Base-by-base conservation (phyloP, 2,797 vertebrate genomes). In the Heterohyrax brucei region DNA sequence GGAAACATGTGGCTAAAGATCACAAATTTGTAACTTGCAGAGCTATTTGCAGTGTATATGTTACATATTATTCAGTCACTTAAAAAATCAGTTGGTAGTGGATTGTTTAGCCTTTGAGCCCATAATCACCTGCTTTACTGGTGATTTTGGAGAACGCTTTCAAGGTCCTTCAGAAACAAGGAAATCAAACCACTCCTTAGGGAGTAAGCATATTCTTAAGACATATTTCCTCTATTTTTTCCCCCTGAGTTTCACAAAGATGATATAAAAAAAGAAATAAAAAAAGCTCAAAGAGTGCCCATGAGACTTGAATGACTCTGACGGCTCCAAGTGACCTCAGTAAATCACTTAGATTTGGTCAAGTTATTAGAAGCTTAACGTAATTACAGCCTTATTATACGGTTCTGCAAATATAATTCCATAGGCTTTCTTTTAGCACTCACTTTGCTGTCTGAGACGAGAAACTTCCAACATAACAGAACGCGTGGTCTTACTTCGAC, bases 251-350 rank as follows among this genome's bases (percentile, higher is more conserved):
- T 82, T 78, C 87, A 85, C 48, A 92, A 94, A 94, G 75, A 91
- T 80, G 46, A 87, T 77, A 88, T 87, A 92, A 97, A 90, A 96
- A 50, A 76, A 94, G 61, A 96, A 96, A 97, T 95, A 84, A 53
- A 96, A 85, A 22, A 72, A 97, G 50, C 21, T 75, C 85, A 77
- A 4, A 53, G 59, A 89, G 64, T 84, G 26, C 68, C 33, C 62
- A 14, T 7, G 92, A 87, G 87, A 70, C 28, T 89, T n/a, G 13
- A 93, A 28, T 39, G 84, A 81, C 78, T 89, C 76, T 0, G 1
- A 90, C 91, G 68, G 50, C 90, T 95, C 66, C 61, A 81, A 81
- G 53, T 85, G 91, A 97, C 79, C 62, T 94, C 48, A 10, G 53
- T 73, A 84, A 97, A 93, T 89, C 76, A 72, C 24, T 89, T 48